These are phyloP conservation scores for Dinoponera quadriceps DNA, from an alignment of 1,140 invertebrate genomes.

Conservation along the genomic window DNA sequence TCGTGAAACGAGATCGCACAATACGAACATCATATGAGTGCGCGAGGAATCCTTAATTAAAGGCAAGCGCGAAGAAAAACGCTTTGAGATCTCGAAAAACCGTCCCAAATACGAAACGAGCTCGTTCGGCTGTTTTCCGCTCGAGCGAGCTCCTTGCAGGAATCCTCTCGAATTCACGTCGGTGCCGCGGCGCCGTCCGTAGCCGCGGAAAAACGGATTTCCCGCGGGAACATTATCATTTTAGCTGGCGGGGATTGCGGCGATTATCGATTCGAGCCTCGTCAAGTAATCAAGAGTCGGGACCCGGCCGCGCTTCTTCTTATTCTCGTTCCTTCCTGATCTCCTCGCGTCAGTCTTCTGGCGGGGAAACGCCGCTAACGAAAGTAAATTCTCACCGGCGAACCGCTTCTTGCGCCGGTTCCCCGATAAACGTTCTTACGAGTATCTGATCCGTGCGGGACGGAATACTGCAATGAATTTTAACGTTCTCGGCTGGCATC, in stretches of 20 bases:
- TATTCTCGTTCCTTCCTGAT: not conserved
- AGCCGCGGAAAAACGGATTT: conserved; percentile 54
- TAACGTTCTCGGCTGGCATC: not conserved
- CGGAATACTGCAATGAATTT: conserved; percentile 7
- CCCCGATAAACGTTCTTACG: conserved; percentile 13
- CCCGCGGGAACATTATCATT: conserved; percentile 69
- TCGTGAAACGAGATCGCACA: no score
- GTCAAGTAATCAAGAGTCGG: conserved; percentile 68
- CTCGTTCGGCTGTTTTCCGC: no score
- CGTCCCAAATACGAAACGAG: no score
- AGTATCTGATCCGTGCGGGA: not conserved
- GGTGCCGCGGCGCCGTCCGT: not conserved
- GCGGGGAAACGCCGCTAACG: conserved; percentile 37
- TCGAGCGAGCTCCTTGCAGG: no score
- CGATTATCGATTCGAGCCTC: conserved; percentile 71
- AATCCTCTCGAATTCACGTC: not conserved
- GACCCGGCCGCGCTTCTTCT: conserved; percentile 31
- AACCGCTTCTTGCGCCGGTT: conserved; percentile 19
- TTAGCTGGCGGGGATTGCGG: conserved; percentile 64
- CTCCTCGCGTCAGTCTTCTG: not conserved
- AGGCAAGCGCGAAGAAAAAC: no score
- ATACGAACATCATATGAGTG: no score
- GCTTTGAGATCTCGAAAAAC: no score
- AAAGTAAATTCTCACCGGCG: conserved; percentile 52
- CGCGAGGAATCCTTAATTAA: no score